Base-by-base conservation (phyloP, 2,888 invertebrate genomes). In the Lysandra bellargus region DNA sequence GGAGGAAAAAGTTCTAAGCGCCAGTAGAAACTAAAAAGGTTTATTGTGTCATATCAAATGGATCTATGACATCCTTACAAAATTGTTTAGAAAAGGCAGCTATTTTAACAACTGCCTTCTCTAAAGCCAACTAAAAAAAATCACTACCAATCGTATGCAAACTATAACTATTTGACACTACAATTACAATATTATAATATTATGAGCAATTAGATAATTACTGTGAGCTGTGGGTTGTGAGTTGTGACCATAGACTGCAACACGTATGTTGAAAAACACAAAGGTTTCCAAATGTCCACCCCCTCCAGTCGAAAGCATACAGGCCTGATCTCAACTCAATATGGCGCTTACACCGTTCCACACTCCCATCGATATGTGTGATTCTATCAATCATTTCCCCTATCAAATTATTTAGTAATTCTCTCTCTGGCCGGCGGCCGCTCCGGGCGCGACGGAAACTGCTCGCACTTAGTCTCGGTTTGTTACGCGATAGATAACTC, bases 361-460 rank as follows among this genome's bases (percentile, higher is more conserved):
- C 14, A 17, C 30, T 69, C 7, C n/a, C 9, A 23, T 23, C 76
- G 30, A 33, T 33, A 53, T 33, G 80, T 88, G 89, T 90, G 93
- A 92, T 93, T 91, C 92, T 93, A 94, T 94, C 93, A 94, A 94
- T 94, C 94, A 94, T 94, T 92, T 93, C 91, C 90, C 89, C 90
- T 92, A 93, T 92, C 92, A 93, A 93, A 93, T 94, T 92, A 94
- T 94, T 93, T 92, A 91, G 92, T 93, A 92, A 93, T 93, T 92
- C 88, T 92, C 92, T 92, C 90, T 90, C 89, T 89, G 89, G 84
- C 33, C 33, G 33, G 33, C 33, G 33, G 33, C 79, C 74, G 78
- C 78, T 64, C 57, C 64, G 78, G 78, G 44, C 77, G 49, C 57
- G 86, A 87, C 91, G 91, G 91, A 91, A 91, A 90, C 90, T 79